Evolutionary conservation across 1,140 invertebrate genomes (phyloP).

Genomic region (Neodiprion lecontei): DNA sequence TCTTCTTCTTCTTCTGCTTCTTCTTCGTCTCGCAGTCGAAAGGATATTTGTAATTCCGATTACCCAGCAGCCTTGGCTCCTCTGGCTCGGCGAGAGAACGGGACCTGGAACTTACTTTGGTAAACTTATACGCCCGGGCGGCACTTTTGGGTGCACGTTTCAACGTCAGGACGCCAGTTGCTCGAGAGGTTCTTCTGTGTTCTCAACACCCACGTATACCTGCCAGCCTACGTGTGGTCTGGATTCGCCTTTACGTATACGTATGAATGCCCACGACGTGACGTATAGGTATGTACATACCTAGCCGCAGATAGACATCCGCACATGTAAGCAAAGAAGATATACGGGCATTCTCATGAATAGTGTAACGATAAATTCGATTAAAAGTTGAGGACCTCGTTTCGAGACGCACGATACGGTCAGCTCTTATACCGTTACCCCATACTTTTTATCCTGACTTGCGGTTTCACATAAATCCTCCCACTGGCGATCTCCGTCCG

Average conservation of each 20-base stretch:
- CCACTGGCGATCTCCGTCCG: not conserved
- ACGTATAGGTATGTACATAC: not conserved
- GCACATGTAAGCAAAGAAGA: not conserved
- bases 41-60: slow-evolving; percentile 59
- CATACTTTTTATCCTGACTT: not conserved
- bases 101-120: slow-evolving; percentile 44
- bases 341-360: slow-evolving; percentile 49
- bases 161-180: slow-evolving; percentile 34
- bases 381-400: slow-evolving; percentile 52
- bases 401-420: not conserved
- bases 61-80: slow-evolving; percentile 42
- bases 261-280: too few species aligned
- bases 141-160: slow-evolving; percentile 53
- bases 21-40: slow-evolving; percentile 25
- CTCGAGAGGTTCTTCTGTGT: not conserved
- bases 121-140: slow-evolving; percentile 48
- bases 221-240: too few species aligned
- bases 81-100: slow-evolving; percentile 19
- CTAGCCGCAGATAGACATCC: not conserved
- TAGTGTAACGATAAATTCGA: slow-evolving; percentile 62
- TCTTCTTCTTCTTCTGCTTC: slow-evolving; percentile 22
- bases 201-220: not conserved
- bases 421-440: not conserved
- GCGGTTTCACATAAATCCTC: not conserved
- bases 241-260: too few species aligned